Base-by-base conservation (phyloP, 2,113 vertebrate genomes). In the Hystrix cristata region DNA sequence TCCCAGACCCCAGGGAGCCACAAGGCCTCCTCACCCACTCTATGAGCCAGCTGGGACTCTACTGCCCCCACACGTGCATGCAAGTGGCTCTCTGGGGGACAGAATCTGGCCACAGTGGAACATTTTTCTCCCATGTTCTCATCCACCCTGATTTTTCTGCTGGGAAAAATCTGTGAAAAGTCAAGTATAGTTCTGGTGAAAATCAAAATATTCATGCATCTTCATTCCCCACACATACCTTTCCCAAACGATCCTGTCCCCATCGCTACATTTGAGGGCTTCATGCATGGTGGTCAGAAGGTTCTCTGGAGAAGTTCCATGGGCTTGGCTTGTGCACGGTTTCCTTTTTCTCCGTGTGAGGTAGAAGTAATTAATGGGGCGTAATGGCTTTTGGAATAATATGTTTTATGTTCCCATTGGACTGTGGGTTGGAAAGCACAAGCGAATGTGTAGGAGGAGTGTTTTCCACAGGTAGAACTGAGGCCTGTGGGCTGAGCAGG, bases 151-250 rank as follows among this genome's bases (percentile, higher is more conserved):
- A 23, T 53, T 88, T 62, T 94, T 93, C 86, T 87, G 57, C 82
- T 96, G 92, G 81, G 94, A 97, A 97, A 91, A 97, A 91, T 95
- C 83, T 95, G 89, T 94, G 69, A 96, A 87, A 97, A 94, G 94
- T 85, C 83, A 96, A 90, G 76, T 59, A 53, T 69, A 60, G 48
- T 48, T 78, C 79, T 79, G 55, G 64, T 67, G 34, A 38, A 93
- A 85, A 93, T 55, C 2, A 65, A 82, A 93, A 95, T 16, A 38
- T 19, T 25, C 4, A 0, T 25, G 59, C 8, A 7, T 91, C 95
- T 95, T 79, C 62, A 0, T 85, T 71, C 23, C 71, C 48, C 7
- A 21, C 59, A 15, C 0, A 5, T 29, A 9, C 51, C 67, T 74
- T 71, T 69, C 87, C 38, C 34, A 48, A 21, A 46, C 3, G 5